A percentile compares a stretch with the other conserved stretches of the same genome.
These are phyloP conservation scores for Rhyzopertha dominica DNA, from an alignment of 1,140 invertebrate genomes.

Conservation along the genomic window DNA sequence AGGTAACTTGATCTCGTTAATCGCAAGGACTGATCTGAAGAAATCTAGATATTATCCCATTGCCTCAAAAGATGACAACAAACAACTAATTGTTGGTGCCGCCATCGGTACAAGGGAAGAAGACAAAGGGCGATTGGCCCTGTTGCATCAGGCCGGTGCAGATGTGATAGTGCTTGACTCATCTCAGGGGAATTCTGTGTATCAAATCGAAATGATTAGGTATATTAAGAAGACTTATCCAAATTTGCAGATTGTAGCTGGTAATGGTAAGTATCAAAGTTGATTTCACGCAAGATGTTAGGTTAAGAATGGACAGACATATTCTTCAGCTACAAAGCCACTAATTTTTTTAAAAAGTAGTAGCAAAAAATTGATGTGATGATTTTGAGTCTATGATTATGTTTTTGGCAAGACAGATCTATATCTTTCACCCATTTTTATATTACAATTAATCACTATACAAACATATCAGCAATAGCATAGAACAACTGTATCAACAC, in stretches of 20 bases:
- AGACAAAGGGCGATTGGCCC: conserved; percentile 75
- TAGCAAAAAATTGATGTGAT: too few species aligned
- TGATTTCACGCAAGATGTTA: too few species aligned
- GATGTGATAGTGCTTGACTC: conserved; percentile 97
- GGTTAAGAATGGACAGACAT: too few species aligned
- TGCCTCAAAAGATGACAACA: conserved; percentile 96
- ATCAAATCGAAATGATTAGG: conserved; percentile 94
- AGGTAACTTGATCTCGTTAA: conserved; percentile 87
- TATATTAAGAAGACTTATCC: conserved; percentile 89
- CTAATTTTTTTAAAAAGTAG: too few species aligned
- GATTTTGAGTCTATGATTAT: too few species aligned
- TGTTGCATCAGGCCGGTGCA: conserved; percentile 85
- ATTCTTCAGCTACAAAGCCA: too few species aligned
- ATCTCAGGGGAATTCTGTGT: conserved; percentile 96
- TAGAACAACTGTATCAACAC: too few species aligned
- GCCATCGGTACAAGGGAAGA: conserved; percentile 88
- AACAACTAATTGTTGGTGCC: conserved; percentile 94
- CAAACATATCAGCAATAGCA: too few species aligned
- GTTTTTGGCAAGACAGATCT: too few species aligned
- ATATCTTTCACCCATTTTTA: too few species aligned
- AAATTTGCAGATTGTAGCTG: conserved; percentile 89
- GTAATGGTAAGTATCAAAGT: conserved; percentile 74
- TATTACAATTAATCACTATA: too few species aligned
- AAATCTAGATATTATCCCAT: conserved; percentile 95
- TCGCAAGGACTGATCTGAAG: conserved; percentile 96